Evolutionary conservation across 2,113 vertebrate species (phyloP), one percentile per base, ranked within the genome.

Genomic region (Caranx melampygus): DNA sequence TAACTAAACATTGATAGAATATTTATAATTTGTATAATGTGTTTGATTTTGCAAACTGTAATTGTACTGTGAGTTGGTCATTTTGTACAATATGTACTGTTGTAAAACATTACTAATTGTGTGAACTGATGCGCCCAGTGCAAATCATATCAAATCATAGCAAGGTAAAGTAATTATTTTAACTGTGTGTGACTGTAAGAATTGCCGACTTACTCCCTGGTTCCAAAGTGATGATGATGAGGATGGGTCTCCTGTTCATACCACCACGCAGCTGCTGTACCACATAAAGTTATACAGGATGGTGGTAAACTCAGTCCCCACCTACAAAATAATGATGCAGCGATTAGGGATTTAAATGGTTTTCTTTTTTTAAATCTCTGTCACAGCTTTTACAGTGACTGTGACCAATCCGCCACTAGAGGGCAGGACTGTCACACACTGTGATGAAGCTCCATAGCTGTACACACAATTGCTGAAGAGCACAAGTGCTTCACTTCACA

Each of bases 221-320:
- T 97, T 99, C 98, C 92, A 99, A 91, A 3, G 98, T 99, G 93
- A 99, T 98, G 92, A 99, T 99, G 89, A 99, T 97, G 86, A 99
- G 96, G 90, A 99, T 99, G 54, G 98, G 98, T 72, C 98, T 92
- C 69, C 98, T 95, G 92, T 99, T 99, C 98, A 99, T 99, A 26
- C 98, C 98, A n/a, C 98, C 13, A 99, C 98, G 21, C 98, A 99
- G 93, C 98, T 99, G 95, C 98, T 99, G 94, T 99, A 99, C 91
- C 98, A 99, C 98, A 99, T 99, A 89, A 99, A 99, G 94, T 99
- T 99, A 91, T 99, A 99, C 3, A 99, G 95, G 90, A 99, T 97
- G 60, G 97, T 99, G 89, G 98, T 99, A 82, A 97, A 99, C 90
- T 99, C 98, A 0, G 98, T 99, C 26, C 98, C 98, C 81, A 99